phyloP scores from a whole-genome alignment of 2,797 vertebrate genomes.

The Paedocypris micromegethes region DNA sequence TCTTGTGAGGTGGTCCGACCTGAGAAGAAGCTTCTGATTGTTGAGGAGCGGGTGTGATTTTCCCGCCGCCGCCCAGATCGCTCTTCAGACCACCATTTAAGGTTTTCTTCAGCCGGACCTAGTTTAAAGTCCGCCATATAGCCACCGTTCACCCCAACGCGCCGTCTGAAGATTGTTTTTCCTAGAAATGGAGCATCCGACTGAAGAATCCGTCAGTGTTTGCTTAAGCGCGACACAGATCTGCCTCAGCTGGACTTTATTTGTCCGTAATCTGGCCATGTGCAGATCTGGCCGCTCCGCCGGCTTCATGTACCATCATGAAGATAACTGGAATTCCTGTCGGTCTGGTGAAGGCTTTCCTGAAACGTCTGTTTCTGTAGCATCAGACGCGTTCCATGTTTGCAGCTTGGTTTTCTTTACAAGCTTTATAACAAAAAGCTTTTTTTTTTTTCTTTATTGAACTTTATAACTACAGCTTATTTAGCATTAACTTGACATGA shows the following conservation, averaged over 20 bases:
- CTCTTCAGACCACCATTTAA: constrained; percentile 1
- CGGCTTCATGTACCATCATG: background rate
- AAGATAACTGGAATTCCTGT: constrained; percentile 8
- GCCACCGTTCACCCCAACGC: background rate
- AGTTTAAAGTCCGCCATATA: background rate
- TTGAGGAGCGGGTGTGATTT: no score
- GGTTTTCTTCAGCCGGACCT: background rate
- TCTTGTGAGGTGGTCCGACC: no score
- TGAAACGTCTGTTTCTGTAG: background rate
- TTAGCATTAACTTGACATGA: no score
- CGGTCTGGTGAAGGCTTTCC: constrained; percentile 7
- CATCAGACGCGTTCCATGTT: background rate
- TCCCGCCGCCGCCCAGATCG: no score
- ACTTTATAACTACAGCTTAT: no score
- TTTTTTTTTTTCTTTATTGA: no score
- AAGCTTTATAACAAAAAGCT: no score
- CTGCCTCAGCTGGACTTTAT: constrained; percentile 6
- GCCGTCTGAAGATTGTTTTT: constrained; percentile 4
- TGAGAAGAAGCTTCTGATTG: no score
- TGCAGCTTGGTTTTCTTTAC: background rate
- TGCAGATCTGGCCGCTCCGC: background rate
- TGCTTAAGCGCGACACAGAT: constrained; percentile 17
- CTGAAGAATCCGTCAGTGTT: constrained; percentile 19
- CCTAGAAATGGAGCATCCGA: constrained; percentile 7
- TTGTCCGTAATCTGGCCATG: constrained; percentile 5